Conservation (phyloP, 1,140 invertebrate species). For the Yoshiicerus persimilis region DNA sequence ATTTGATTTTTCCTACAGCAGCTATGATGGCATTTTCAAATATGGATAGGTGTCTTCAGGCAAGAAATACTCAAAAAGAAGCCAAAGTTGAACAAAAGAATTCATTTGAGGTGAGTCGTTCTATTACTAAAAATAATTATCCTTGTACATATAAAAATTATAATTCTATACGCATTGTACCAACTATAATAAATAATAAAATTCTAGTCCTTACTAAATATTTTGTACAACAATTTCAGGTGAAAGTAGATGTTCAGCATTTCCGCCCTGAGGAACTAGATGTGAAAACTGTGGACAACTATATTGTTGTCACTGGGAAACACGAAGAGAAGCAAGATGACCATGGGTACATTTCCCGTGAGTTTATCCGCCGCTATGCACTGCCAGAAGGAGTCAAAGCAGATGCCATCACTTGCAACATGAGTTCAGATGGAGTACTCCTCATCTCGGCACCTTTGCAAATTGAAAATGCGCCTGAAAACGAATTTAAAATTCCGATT, state of each 20-base stretch:
- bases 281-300: constrained; percentile 80
- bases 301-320: constrained; percentile 75
- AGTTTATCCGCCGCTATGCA: constrained; percentile 71
- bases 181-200: no score
- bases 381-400: constrained; percentile 58
- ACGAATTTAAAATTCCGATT: constrained; percentile 57
- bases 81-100: neutral
- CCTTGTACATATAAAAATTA: no score
- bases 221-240: no score
- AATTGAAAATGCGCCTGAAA: constrained; percentile 22
- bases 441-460: constrained; percentile 65
- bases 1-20: neutral
- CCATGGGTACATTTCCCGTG: constrained; percentile 71
- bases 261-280: no score
- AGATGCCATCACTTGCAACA: constrained; percentile 63
- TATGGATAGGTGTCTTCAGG: neutral
- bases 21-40: neutral
- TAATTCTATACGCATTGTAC: no score
- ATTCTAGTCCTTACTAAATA: no score
- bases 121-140: no score
- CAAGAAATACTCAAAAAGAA: neutral
- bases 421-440: constrained; percentile 74
- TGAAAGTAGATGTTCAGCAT: no score
- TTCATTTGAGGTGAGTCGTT: neutral
- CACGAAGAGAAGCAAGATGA: constrained; percentile 80